Evolutionary conservation across 1,140 invertebrate species (phyloP).

Genomic region (Drosophila prosaltans): DNA sequence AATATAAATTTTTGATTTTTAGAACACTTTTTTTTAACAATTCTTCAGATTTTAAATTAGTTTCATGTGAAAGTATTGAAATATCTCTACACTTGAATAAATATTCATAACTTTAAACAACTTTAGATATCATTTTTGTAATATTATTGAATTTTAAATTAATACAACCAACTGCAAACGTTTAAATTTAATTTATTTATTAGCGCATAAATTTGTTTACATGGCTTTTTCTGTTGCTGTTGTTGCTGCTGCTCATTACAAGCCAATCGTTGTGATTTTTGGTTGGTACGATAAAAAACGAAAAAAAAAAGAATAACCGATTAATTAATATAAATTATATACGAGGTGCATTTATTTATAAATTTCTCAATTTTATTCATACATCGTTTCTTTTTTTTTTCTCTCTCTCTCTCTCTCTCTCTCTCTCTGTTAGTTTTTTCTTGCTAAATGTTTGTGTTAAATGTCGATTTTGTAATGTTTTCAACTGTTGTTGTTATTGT

Average conservation of each 20-base stretch:
- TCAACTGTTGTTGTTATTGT: conserved; percentile 40
- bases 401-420: no score
- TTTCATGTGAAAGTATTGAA: no score
- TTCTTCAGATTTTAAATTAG: no score
- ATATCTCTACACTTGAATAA: no score
- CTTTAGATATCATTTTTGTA: conserved; percentile 18
- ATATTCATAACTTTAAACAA: neutral
- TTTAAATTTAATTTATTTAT: conserved; percentile 69
- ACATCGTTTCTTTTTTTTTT: conserved; percentile 27
- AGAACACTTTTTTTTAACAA: no score
- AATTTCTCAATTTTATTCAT: conserved; percentile 31
- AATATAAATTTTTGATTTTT: no score
- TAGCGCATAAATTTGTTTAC: conserved; percentile 66
- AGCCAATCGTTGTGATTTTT: conserved; percentile 39
- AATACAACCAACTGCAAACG: conserved; percentile 11
- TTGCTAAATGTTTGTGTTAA: conserved; percentile 27
- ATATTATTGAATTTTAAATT: conserved; percentile 9
- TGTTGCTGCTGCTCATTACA: conserved; percentile 36
- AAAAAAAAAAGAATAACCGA: conserved; percentile 42
- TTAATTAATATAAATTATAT: conserved; percentile 79
- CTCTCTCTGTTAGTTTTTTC: conserved; percentile 1
- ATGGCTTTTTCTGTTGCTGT: conserved; percentile 11
- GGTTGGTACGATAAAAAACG: conserved; percentile 32
- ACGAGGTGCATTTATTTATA: conserved; percentile 49
- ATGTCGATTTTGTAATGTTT: conserved; percentile 49